Evolutionary conservation across 2,797 vertebrate genomes (phyloP), one percentile per base, ranked within the genome.

Genomic region (Alectoris magna): DNA sequence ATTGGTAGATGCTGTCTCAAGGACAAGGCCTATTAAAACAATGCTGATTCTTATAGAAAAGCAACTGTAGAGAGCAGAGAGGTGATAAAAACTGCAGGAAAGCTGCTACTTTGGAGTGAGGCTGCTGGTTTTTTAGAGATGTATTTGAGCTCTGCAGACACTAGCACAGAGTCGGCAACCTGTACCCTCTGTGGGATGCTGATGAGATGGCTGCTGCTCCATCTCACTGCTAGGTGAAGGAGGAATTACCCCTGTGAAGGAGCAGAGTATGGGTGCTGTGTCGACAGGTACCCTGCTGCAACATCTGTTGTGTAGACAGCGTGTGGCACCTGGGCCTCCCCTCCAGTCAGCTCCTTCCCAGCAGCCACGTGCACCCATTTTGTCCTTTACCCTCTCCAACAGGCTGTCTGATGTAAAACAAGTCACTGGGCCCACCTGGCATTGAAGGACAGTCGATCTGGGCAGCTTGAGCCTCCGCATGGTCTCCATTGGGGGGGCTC

Each of bases 401-500:
- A 46, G 9, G 12, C 73, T 15, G 11, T 27, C 22, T 49, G 0
- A 18, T 11, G 29, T 71, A 60, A 64, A 8, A 5, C 14, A 31
- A 34, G 41, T 27, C 46, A 4, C 48, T 24, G 81, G 43, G 74
- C 96, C 23, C 85, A 97, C 97, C 95, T 44, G 93, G 88, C 51
- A 93, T 94, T 8, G 76, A 39, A 58, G 95, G 90, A 46, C 66
- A 83, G 72, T 48, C 94, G 0, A 3, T 10, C 18, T 68, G 90
- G 71, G 80, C 67, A 84, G 88, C 68, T 41, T 94, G 91, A 87
- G 63, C 73, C 76, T 97, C 96, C 0, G 93, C 83, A 3, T 38
- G 96, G 78, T 97, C 97, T 86, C 96, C 93, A 6, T 51, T 91
- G 34, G 71, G 93, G 19, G 96, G 87, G 22, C 81, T 96, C 81